Evolutionary conservation across 2,113 vertebrate species (phyloP).

Genomic region (Ptyas mucosa): DNA sequence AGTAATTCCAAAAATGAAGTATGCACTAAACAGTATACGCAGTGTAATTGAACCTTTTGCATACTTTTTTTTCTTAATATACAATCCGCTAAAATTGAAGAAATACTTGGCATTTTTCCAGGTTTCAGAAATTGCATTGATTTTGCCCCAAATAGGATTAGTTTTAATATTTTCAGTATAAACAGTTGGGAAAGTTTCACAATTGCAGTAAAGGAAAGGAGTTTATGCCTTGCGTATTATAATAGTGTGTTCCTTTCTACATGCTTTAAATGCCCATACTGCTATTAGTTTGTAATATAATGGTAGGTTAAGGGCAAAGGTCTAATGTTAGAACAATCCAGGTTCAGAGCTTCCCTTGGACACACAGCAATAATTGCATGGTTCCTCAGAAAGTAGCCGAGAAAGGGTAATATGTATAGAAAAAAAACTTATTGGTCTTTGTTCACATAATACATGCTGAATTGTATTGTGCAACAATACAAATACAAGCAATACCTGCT

Average conservation of each 20-base stretch:
- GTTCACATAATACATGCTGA: neutral
- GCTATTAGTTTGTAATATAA: neutral
- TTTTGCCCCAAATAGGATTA: neutral
- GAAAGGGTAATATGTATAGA: neutral
- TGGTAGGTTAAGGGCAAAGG: neutral
- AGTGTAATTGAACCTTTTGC: neutral
- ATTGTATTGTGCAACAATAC: neutral
- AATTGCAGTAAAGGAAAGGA: neutral
- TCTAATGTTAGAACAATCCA: neutral
- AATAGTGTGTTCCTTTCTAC: neutral
- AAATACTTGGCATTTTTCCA: neutral
- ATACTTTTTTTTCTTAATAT: neutral
- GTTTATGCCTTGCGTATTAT: neutral
- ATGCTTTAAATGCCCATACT: neutral
- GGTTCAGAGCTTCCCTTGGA: neutral
- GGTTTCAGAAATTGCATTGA: neutral
- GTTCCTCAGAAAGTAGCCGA: neutral
- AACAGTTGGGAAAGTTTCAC: neutral
- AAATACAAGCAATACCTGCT: neutral
- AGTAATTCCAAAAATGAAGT: neutral
- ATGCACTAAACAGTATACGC: neutral
- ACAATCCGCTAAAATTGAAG: neutral
- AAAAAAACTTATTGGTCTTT: neutral
- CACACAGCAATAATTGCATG: neutral
- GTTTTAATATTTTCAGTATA: neutral